These are phyloP conservation scores for Drosophila antonietae DNA, from an alignment of 2,888 invertebrate species.

Conservation along the genomic window DNA sequence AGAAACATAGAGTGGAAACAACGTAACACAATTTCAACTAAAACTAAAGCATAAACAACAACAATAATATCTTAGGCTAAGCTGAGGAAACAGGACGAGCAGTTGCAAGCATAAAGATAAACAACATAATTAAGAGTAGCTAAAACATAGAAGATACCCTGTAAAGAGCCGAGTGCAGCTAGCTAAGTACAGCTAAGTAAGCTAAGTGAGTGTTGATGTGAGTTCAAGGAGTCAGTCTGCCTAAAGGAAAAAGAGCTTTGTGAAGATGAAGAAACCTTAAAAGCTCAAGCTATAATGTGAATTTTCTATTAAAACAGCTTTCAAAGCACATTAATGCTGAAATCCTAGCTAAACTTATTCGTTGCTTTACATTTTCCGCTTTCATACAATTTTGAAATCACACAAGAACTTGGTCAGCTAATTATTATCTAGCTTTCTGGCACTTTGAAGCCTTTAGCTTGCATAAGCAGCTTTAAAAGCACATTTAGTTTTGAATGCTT, in stretches of 20 bases:
- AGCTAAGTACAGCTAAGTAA: background rate
- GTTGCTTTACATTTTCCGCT: too few species aligned
- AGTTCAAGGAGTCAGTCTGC: background rate
- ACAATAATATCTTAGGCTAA: constrained; percentile 51
- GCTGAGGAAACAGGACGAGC: constrained; percentile 42
- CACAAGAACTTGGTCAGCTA: too few species aligned
- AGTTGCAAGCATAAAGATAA: constrained; percentile 3
- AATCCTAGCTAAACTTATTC: background rate
- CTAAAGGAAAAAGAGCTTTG: background rate
- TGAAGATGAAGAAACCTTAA: background rate
- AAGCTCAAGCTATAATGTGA: background rate
- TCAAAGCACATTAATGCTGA: background rate
- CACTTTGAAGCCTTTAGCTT: too few species aligned
- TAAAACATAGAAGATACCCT: constrained; percentile 7
- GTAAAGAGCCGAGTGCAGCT: constrained; percentile 9
- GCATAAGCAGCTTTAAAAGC: background rate
- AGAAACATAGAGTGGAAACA: constrained; percentile 34
- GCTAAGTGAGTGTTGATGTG: background rate
- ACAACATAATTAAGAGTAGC: constrained; percentile 11
- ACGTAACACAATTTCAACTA: constrained; percentile 25
- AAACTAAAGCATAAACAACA: constrained; percentile 43
- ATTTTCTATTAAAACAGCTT: background rate
- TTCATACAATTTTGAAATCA: too few species aligned
- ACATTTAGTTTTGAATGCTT: background rate
- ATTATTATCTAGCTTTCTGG: too few species aligned